Evolutionary conservation across 2,113 vertebrate species (phyloP).

Genomic region (Atlantisia rogersi): DNA sequence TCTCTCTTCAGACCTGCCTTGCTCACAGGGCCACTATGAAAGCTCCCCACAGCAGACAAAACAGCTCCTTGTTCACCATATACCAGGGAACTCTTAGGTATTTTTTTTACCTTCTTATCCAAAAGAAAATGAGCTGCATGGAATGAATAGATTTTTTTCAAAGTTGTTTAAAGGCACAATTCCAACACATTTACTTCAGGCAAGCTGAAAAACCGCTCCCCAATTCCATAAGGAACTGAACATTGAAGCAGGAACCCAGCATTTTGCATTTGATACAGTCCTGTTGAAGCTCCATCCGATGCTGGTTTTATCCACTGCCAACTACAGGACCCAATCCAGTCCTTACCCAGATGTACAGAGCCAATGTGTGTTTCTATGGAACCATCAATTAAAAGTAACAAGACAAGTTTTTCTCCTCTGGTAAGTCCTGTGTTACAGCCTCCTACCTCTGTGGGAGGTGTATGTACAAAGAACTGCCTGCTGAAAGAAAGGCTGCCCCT

Average conservation of each 20-base stretch:
- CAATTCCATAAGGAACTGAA: neutral
- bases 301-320: neutral
- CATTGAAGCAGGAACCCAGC: rapidly evolving
- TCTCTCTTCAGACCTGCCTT: conserved; percentile 29
- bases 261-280: neutral
- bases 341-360: neutral
- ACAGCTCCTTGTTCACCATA: conserved; percentile 48
- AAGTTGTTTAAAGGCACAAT: neutral
- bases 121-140: neutral
- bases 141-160: conserved; percentile 19
- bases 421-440: neutral
- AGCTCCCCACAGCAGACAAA: conserved; percentile 4
- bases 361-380: neutral
- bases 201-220: neutral
- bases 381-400: neutral
- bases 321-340: neutral
- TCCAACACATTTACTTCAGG: neutral
- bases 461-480: neutral
- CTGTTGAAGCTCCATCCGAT: neutral
- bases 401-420: neutral
- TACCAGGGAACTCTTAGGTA: neutral
- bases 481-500: neutral
- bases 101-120: neutral
- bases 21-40: neutral
- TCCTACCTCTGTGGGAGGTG: neutral